A percentile compares a stretch with the other conserved stretches of the same genome.
Evolutionary conservation across 2,797 vertebrate species (phyloP).

Genomic region (Dromococcyx pavoninus): DNA sequence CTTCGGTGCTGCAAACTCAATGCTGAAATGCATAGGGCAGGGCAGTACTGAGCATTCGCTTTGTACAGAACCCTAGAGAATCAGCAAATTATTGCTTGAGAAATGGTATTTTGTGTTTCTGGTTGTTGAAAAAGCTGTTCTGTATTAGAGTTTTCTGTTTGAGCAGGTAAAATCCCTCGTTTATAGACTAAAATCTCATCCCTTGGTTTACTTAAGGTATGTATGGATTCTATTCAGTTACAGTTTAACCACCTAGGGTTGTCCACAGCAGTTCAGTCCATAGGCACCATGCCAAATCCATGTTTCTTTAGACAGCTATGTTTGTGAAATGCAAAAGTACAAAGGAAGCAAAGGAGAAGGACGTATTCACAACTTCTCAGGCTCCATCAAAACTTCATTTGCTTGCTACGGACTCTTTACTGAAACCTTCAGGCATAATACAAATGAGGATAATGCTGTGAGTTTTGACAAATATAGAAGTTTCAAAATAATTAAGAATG

Average conservation of each 20-base stretch:
- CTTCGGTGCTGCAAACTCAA: neutral
- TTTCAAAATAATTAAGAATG: conserved; percentile 68
- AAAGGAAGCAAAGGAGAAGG: neutral
- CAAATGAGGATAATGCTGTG: neutral
- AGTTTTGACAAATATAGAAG: conserved; percentile 24
- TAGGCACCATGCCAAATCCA: neutral
- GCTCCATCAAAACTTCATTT: neutral
- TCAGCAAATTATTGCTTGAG: neutral
- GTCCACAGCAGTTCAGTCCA: neutral
- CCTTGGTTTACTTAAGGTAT: neutral
- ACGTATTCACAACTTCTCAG: neutral
- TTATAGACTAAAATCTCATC: neutral
- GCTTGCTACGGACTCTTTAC: neutral
- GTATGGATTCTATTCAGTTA: neutral
- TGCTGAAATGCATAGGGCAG: neutral
- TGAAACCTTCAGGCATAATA: neutral
- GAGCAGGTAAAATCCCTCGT: neutral
- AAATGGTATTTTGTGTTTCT: neutral
- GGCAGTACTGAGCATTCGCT: neutral
- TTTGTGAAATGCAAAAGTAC: neutral
- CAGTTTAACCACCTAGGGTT: neutral
- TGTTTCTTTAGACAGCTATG: neutral
- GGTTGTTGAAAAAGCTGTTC: neutral
- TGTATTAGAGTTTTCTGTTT: neutral
- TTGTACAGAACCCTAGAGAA: neutral